Percentiles rank a stretch among this genome's conserved stretches.
Evolutionary conservation across 2,888 invertebrate genomes (phyloP).

Genomic region (Conomelus anceps): DNA sequence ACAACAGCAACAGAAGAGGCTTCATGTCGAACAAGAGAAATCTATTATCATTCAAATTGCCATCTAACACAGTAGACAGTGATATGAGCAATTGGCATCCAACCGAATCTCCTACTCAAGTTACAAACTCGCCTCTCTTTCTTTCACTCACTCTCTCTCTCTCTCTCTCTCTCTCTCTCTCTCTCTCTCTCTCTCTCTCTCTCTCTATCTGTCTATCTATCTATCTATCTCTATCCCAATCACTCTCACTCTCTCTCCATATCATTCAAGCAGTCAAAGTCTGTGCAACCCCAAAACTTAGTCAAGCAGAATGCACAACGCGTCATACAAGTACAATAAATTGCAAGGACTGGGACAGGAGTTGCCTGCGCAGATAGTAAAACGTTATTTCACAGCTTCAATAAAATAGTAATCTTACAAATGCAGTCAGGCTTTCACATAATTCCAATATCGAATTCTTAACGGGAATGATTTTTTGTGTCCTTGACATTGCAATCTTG

Average conservation of each 20-base stretch:
- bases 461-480: too few relatives aligned
- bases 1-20: neutral
- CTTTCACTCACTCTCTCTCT: constrained; percentile 16
- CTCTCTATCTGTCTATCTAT: too few relatives aligned
- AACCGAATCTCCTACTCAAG: neutral
- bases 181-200: too few relatives aligned
- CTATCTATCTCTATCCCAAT: constrained; percentile 2
- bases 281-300: neutral
- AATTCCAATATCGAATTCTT: too few relatives aligned
- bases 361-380: too few relatives aligned
- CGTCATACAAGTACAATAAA: neutral
- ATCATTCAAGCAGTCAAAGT: neutral
- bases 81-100: neutral
- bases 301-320: neutral
- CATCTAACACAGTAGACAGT: neutral
- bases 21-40: neutral
- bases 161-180: too few relatives aligned
- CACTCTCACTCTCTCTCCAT: neutral
- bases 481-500: too few relatives aligned
- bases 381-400: too few relatives aligned
- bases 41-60: neutral
- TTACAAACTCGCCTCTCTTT: neutral
- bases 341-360: neutral
- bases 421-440: too few relatives aligned
- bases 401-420: too few relatives aligned